A percentile compares a stretch with the other conserved stretches of the same genome.
phyloP scores from a whole-genome alignment of 2,888 invertebrate genomes.

The Pocota personata region DNA sequence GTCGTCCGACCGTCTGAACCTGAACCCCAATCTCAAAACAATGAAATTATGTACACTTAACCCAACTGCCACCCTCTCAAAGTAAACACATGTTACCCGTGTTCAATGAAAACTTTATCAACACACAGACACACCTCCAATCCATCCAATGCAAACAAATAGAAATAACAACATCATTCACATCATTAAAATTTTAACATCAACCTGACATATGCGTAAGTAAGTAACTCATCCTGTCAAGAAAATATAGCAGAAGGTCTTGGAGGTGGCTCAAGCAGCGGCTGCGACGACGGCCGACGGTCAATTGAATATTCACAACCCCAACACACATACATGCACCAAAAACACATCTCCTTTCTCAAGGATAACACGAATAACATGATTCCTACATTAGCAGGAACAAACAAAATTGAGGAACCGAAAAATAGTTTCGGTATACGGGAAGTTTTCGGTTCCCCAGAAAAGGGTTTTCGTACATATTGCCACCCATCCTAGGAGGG shows the following conservation, averaged over 20 bases:
- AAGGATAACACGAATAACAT: slow-evolving; percentile 37
- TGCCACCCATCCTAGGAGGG: neutral
- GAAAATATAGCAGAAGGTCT: neutral
- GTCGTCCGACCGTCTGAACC: too few species aligned
- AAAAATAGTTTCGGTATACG: slow-evolving; percentile 36
- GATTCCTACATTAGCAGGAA: slow-evolving; percentile 55
- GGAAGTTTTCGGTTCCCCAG: slow-evolving; percentile 27
- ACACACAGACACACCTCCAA: neutral
- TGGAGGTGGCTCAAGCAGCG: slow-evolving; percentile 1
- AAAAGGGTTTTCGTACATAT: slow-evolving; percentile 52
- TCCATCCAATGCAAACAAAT: slow-evolving; percentile 36
- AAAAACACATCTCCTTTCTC: neutral
- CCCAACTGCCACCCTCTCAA: slow-evolving; percentile 24
- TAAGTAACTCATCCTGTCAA: slow-evolving; percentile 1
- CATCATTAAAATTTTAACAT: slow-evolving; percentile 68
- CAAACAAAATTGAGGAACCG: slow-evolving; percentile 24
- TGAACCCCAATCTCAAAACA: slow-evolving; percentile 4
- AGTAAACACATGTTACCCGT: slow-evolving; percentile 54
- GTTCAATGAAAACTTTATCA: slow-evolving; percentile 58
- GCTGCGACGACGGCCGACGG: slow-evolving; percentile 34
- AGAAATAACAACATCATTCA: slow-evolving; percentile 61
- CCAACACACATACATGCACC: slow-evolving; percentile 1
- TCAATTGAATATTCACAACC: slow-evolving; percentile 69
- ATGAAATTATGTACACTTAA: slow-evolving; percentile 53
- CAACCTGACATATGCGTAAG: slow-evolving; percentile 39